Evolutionary conservation across 2,888 invertebrate genomes (phyloP).

Genomic region (Melipona bicolor): DNA sequence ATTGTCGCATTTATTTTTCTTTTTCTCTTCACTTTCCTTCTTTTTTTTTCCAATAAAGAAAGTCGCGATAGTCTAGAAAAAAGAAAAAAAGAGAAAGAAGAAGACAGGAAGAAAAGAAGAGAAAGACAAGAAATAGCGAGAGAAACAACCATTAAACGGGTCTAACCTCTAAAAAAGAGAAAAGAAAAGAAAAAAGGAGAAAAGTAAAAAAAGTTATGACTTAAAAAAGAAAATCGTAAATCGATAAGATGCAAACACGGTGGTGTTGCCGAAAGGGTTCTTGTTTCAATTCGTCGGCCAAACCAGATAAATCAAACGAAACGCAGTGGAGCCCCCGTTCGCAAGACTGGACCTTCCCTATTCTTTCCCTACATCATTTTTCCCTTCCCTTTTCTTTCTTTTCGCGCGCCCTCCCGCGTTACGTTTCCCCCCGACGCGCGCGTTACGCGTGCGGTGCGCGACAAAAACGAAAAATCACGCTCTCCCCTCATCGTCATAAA

Average conservation of each 20-base stretch:
- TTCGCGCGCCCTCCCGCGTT: not conserved
- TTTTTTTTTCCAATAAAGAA: conserved; percentile 49
- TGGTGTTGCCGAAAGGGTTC: conserved; percentile 35
- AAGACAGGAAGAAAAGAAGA: not conserved
- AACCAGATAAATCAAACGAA: conserved; percentile 50
- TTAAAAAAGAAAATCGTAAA: conserved; percentile 50
- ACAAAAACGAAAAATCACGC: conserved; percentile 39
- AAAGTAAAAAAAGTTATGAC: conserved; percentile 29
- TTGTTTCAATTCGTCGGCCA: conserved; percentile 30
- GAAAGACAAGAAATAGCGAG: not conserved
- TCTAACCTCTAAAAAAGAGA: conserved; percentile 53
- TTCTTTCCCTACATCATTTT: not conserved
- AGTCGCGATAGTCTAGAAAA: conserved; percentile 62
- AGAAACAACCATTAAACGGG: conserved; percentile 60
- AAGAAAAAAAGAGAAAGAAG: not conserved
- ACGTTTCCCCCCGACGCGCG: not conserved
- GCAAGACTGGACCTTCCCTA: conserved; percentile 39
- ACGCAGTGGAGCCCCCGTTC: conserved; percentile 53
- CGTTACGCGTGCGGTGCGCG: conserved; percentile 7
- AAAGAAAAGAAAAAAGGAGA: too few species aligned
- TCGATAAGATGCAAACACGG: conserved; percentile 64
- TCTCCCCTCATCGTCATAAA: conserved; percentile 72
- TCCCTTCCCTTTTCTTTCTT: not conserved
- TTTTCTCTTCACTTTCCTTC: conserved; percentile 49
- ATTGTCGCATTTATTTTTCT: conserved; percentile 72